phyloP scores from a whole-genome alignment of 2,888 invertebrate genomes.

The Cephus sareptanus region DNA sequence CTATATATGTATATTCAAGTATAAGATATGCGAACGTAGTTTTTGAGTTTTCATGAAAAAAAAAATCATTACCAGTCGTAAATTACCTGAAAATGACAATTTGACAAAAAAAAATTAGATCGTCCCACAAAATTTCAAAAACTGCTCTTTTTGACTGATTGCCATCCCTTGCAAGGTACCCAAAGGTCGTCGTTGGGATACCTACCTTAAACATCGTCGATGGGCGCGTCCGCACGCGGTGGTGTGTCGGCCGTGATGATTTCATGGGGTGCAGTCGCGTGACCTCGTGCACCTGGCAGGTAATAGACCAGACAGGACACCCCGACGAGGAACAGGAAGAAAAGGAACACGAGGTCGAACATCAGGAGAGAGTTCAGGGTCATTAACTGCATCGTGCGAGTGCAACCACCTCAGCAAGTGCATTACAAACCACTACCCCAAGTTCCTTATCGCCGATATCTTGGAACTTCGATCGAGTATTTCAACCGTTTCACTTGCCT shows the following conservation, averaged over 20 bases:
- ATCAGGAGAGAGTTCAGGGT: conserved; percentile 88
- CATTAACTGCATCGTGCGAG: conserved; percentile 79
- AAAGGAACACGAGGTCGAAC: conserved; percentile 90
- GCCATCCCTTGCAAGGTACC: background rate
- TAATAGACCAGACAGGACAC: conserved; percentile 87
- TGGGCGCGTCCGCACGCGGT: conserved; percentile 55
- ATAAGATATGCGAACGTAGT: background rate
- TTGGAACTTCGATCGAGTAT: background rate
- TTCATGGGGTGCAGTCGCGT: conserved; percentile 60
- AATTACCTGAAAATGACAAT: background rate
- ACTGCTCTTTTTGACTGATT: background rate
- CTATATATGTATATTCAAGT: background rate
- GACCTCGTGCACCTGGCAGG: conserved; percentile 74
- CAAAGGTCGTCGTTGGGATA: conserved; percentile 9
- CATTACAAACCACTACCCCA: conserved; percentile 42
- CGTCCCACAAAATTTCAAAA: too few relatives aligned
- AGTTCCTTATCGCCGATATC: background rate
- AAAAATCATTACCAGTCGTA: background rate
- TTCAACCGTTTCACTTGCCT: background rate
- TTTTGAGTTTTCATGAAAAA: background rate
- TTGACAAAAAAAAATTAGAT: too few relatives aligned
- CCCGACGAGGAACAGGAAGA: conserved; percentile 86
- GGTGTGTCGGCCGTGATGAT: conserved; percentile 57
- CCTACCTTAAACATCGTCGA: conserved; percentile 65
- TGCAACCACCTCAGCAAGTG: conserved; percentile 40